A percentile compares a stretch with the other conserved stretches of the same genome.
Conservation (phyloP, 2,888 invertebrate species). For the Neoscelio sp. region DNA sequence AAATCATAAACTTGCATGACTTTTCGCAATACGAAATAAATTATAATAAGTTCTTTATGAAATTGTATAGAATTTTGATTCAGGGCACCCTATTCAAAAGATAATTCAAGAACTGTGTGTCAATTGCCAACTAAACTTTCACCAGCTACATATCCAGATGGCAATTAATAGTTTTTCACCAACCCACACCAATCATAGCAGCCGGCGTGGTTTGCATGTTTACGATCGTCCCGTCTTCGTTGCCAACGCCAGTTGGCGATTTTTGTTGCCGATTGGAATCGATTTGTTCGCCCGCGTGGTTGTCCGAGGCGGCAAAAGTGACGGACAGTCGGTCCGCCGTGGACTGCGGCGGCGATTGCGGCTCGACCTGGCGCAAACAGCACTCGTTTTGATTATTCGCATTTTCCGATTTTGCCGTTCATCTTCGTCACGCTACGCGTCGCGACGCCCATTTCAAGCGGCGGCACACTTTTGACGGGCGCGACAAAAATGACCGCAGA, state of each 20-base stretch:
- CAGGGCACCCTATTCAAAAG: too few relatives aligned
- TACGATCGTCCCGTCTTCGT: background rate
- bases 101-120: too few relatives aligned
- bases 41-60: too few relatives aligned
- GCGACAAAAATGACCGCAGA: conserved; percentile 56
- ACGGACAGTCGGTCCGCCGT: conserved; percentile 89
- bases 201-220: conserved; percentile 35
- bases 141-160: too few relatives aligned
- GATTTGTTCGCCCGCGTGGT: conserved; percentile 33
- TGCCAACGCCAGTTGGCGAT: background rate
- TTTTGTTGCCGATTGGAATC: conserved; percentile 31
- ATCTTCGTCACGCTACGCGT: conserved; percentile 45
- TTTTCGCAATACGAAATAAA: too few relatives aligned
- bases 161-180: too few relatives aligned
- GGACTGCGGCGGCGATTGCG: conserved; percentile 87
- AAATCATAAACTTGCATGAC: too few relatives aligned
- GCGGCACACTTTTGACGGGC: conserved; percentile 59
- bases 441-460: conserved; percentile 60
- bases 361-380: conserved; percentile 82
- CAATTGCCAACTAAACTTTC: too few relatives aligned
- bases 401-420: conserved; percentile 21
- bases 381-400: conserved; percentile 38
- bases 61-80: too few relatives aligned
- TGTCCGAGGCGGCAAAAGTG: conserved; percentile 87
- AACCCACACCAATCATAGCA: conserved; percentile 13